phyloP scores from a whole-genome alignment of 2,797 vertebrate species.

The Mastacembelus armatus region DNA sequence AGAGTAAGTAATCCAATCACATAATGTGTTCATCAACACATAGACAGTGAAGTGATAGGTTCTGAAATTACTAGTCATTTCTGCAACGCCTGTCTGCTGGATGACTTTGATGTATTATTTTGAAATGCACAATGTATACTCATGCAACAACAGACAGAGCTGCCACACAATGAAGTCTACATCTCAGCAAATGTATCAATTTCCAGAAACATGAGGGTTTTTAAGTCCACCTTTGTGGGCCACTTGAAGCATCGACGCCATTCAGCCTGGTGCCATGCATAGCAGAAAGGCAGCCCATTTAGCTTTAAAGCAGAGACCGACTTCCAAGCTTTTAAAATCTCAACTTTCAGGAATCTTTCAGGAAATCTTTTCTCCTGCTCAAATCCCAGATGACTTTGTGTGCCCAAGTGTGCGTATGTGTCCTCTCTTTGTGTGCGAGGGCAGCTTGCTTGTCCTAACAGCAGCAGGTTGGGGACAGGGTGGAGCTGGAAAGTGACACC shows the following conservation, averaged over 20 bases:
- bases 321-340: constrained; percentile 86
- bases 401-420: constrained; percentile 57
- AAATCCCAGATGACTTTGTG: constrained; percentile 67
- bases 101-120: constrained; percentile 10
- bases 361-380: constrained; percentile 82
- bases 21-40: background rate
- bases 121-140: constrained; percentile 20
- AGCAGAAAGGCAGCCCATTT: constrained; percentile 77
- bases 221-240: constrained; percentile 71
- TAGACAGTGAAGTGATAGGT: background rate
- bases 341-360: constrained; percentile 88
- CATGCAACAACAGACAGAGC: constrained; percentile 32
- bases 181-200: constrained; percentile 53
- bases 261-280: constrained; percentile 72
- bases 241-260: constrained; percentile 74
- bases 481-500: constrained; percentile 83
- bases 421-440: constrained; percentile 62
- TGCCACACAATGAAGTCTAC: constrained; percentile 46
- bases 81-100: background rate
- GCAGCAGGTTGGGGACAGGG: constrained; percentile 77
- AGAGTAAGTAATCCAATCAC: background rate
- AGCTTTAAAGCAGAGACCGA: constrained; percentile 76
- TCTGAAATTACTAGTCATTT: background rate
- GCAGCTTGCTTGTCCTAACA: constrained; percentile 76
- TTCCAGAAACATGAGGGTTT: constrained; percentile 63